These are phyloP conservation scores for Andrena flavipes DNA, from an alignment of 2,888 invertebrate genomes.

Conservation along the genomic window DNA sequence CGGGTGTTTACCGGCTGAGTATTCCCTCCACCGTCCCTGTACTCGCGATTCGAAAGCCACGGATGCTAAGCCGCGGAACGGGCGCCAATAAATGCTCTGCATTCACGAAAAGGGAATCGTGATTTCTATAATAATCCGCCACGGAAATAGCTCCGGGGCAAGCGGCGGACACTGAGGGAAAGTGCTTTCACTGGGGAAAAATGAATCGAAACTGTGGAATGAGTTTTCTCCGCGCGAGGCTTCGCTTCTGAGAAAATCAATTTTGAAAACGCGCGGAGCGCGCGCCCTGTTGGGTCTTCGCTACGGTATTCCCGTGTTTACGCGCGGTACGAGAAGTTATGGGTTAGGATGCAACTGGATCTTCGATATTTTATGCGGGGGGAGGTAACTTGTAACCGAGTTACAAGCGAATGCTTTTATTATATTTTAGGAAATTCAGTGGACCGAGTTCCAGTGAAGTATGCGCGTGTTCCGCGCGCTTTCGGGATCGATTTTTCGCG, in stretches of 20 bases:
- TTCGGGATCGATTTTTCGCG: no score
- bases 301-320: no score
- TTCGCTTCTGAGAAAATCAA: background rate
- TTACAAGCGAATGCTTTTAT: no score
- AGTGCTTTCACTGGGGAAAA: background rate
- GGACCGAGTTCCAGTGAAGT: no score
- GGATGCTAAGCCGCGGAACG: background rate
- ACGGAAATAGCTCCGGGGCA: background rate
- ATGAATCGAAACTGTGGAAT: background rate
- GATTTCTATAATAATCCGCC: background rate
- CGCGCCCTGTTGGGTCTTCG: no score
- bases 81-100: background rate
- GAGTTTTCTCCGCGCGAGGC: background rate
- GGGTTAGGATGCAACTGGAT: no score
- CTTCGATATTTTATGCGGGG: no score
- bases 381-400: no score
- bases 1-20: constrained; percentile 37
- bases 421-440: no score
- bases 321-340: no score
- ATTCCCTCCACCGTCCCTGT: constrained; percentile 23
- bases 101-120: background rate
- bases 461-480: no score
- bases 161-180: background rate
- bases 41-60: background rate
- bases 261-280: background rate